These are phyloP conservation scores for Phragmatobia fuliginosa DNA, from an alignment of 2,888 invertebrate genomes.

Conservation along the genomic window DNA sequence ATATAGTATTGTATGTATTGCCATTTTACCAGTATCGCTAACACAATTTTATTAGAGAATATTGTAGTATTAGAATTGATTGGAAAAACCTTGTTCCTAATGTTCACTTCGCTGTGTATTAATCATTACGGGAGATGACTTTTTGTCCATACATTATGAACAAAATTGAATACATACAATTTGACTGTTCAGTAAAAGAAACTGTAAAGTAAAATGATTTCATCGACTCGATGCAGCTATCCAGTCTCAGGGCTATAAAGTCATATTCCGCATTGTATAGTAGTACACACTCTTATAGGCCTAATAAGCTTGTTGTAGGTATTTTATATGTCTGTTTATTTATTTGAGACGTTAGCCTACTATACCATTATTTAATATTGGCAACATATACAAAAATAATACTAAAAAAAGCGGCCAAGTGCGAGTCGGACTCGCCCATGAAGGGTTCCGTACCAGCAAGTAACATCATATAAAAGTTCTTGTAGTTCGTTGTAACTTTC, in stretches of 20 bases:
- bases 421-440: too few species aligned
- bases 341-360: conserved; percentile 21
- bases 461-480: too few species aligned
- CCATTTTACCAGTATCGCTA: conserved; percentile 44
- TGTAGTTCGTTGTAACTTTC: too few species aligned
- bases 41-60: conserved; percentile 47
- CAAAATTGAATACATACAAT: neutral
- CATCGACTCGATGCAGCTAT: neutral
- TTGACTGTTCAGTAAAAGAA: neutral
- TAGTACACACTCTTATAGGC: conserved; percentile 53
- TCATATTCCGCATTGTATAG: conserved; percentile 33
- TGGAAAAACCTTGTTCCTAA: conserved; percentile 70
- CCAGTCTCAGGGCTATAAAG: neutral
- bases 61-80: conserved; percentile 61
- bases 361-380: conserved; percentile 25
- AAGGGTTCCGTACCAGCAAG: too few species aligned
- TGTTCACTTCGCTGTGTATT: conserved; percentile 44
- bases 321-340: conserved; percentile 31
- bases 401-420: too few species aligned
- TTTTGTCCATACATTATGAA: conserved; percentile 11
- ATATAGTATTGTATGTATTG: conserved; percentile 3
- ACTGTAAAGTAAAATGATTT: neutral
- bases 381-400: conserved; percentile 24
- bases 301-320: conserved; percentile 47
- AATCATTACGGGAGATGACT: conserved; percentile 29